Evolutionary conservation across 2,888 invertebrate species (phyloP).

Genomic region (Omphaloscelis lunosa): DNA sequence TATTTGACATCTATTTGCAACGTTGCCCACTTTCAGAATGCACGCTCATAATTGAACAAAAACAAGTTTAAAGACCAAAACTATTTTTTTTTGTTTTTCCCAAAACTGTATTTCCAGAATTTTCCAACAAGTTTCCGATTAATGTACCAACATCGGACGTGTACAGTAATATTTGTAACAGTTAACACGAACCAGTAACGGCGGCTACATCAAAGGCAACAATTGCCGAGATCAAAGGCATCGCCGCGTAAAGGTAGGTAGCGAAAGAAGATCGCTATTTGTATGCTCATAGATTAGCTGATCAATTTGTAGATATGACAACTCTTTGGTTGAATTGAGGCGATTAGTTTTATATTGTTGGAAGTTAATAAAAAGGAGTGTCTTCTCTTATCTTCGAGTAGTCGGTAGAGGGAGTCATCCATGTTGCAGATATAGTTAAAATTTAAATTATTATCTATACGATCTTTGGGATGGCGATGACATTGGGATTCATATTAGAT

Average conservation of each 20-base stretch:
- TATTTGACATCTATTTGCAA: too few species aligned
- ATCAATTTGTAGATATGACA: slow-evolving; percentile 64
- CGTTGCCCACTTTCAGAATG: too few species aligned
- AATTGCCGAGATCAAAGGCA: slow-evolving; percentile 81
- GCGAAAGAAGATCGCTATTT: slow-evolving; percentile 66
- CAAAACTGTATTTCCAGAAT: slow-evolving; percentile 49
- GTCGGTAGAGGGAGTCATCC: slow-evolving; percentile 4
- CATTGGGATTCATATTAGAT: background rate
- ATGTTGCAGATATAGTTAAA: background rate
- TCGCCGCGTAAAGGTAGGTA: slow-evolving; percentile 70
- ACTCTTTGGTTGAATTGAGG: slow-evolving; percentile 41
- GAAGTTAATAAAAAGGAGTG: slow-evolving; percentile 47
- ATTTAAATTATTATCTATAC: background rate
- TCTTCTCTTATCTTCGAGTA: slow-evolving; percentile 40
- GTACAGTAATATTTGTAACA: slow-evolving; percentile 79
- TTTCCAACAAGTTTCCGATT: slow-evolving; percentile 54
- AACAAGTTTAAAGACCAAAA: background rate
- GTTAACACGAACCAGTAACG: slow-evolving; percentile 81
- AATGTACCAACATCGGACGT: slow-evolving; percentile 68
- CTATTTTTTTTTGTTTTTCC: slow-evolving; percentile 7
- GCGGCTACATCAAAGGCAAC: slow-evolving; percentile 67
- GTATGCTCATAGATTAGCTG: slow-evolving; percentile 55
- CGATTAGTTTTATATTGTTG: slow-evolving; percentile 55
- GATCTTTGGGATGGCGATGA: background rate
- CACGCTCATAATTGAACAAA: background rate